phyloP scores from a whole-genome alignment of 1,140 invertebrate species.

The Drosophila cardini region DNA sequence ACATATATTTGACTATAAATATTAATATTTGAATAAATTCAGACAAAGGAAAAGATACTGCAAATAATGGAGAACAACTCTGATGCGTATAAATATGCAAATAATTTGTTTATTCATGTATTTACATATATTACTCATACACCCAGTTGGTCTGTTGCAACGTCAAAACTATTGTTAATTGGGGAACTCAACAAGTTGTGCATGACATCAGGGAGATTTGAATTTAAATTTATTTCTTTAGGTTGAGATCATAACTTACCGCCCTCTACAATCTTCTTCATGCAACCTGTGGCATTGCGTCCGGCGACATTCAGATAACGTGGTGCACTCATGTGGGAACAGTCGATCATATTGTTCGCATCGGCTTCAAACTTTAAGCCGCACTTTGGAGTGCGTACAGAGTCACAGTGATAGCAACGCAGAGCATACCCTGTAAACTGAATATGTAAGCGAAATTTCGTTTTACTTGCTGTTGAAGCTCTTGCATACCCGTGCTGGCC shows the following conservation, averaged over 20 bases:
- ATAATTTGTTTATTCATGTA: too few species aligned
- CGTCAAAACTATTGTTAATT: not conserved
- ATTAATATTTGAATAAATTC: not conserved
- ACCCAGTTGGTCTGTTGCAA: slow-evolving; percentile 13
- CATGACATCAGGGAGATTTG: slow-evolving; percentile 24
- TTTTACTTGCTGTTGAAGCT: not conserved
- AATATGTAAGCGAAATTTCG: not conserved
- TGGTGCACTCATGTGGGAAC: slow-evolving; percentile 54
- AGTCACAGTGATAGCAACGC: slow-evolving; percentile 77
- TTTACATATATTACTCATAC: slow-evolving; percentile 3
- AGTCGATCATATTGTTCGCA: slow-evolving; percentile 56
- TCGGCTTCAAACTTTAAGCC: slow-evolving; percentile 69
- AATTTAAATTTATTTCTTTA: not conserved
- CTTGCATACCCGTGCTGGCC: slow-evolving; percentile 65
- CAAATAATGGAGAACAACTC: too few species aligned
- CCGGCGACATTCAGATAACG: slow-evolving; percentile 58
- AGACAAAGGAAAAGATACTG: too few species aligned
- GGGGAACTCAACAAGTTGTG: too few species aligned
- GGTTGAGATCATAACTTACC: slow-evolving; percentile 57
- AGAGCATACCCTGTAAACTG: slow-evolving; percentile 66
- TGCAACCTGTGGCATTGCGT: slow-evolving; percentile 78
- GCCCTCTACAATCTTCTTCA: slow-evolving; percentile 70
- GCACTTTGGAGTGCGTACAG: slow-evolving; percentile 55
- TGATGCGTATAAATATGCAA: too few species aligned
- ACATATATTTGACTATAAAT: not conserved